A percentile compares a stretch with the other conserved stretches of the same genome.
Evolutionary conservation across 2,888 invertebrate species (phyloP).

Genomic region (Lasioglossum calceatum): DNA sequence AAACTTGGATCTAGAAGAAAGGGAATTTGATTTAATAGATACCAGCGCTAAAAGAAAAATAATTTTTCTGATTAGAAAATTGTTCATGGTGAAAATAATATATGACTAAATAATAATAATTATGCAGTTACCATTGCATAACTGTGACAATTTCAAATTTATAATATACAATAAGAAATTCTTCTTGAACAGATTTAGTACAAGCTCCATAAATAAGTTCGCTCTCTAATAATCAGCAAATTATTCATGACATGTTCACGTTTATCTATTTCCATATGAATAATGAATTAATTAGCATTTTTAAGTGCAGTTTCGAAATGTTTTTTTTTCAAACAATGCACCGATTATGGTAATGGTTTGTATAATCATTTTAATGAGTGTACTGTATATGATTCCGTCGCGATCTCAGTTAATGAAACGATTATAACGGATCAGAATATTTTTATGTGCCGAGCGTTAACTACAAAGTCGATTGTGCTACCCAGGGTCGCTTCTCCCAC

Average conservation of each 20-base stretch:
- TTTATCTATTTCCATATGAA: not conserved
- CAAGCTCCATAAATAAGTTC: not conserved
- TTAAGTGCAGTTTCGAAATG: not conserved
- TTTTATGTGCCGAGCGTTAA: conserved; percentile 11
- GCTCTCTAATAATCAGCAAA: not conserved
- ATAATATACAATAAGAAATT: not conserved
- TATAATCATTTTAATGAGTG: not conserved
- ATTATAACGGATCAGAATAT: conserved; percentile 4
- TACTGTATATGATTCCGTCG: no score
- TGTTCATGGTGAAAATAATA: no score
- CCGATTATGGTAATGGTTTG: not conserved
- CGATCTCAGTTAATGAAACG: conserved; percentile 5
- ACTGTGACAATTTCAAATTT: not conserved
- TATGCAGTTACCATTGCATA: not conserved
- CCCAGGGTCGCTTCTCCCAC: conserved; percentile 11
- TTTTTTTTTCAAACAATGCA: not conserved
- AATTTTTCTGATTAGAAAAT: not conserved
- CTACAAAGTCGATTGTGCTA: conserved; percentile 13
- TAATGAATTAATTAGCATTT: not conserved
- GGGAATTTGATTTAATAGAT: not conserved
- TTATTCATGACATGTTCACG: not conserved
- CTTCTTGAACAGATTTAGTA: not conserved
- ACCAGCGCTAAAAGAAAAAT: not conserved
- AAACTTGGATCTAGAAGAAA: not conserved
- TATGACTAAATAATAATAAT: no score